Conservation (phyloP, 2,888 invertebrate genomes). For the Laspeyria flexula region DNA sequence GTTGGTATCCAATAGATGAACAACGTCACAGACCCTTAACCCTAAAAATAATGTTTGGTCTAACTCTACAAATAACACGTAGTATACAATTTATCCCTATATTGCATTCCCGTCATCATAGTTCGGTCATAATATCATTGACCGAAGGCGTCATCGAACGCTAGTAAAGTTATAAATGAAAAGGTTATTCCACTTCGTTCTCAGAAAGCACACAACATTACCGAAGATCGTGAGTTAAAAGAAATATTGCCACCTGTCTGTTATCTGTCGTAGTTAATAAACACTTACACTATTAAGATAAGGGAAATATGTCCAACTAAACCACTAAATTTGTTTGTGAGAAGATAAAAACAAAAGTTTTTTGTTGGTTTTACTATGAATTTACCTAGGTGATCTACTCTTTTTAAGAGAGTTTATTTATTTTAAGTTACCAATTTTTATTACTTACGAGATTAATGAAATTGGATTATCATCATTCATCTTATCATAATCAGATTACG, state of each 20-base stretch:
- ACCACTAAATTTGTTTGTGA: conserved; percentile 20
- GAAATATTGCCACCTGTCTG: conserved; percentile 17
- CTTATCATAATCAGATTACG: not conserved
- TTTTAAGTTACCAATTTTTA: too few relatives aligned
- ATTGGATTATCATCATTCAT: too few relatives aligned
- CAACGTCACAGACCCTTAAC: too few relatives aligned
- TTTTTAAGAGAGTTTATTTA: not conserved
- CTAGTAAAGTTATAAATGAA: not conserved
- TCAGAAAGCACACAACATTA: not conserved
- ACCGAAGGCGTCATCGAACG: too few relatives aligned
- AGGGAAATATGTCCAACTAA: conserved; percentile 24
- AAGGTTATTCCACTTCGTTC: not conserved
- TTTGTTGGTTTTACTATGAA: not conserved
- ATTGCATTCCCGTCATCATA: too few relatives aligned
- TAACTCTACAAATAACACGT: too few relatives aligned
- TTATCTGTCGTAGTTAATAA: conserved; percentile 31
- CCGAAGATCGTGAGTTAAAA: conserved; percentile 18
- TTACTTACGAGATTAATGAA: too few relatives aligned
- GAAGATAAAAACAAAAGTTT: conserved; percentile 22
- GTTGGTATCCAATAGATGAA: too few relatives aligned
- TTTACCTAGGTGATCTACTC: not conserved
- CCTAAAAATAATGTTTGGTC: too few relatives aligned
- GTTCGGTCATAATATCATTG: too few relatives aligned
- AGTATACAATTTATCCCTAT: too few relatives aligned
- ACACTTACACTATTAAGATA: conserved; percentile 37